A percentile compares a stretch with the other conserved stretches of the same genome.
Conservation (phyloP, 2,888 invertebrate genomes). For the Biston stratarius region DNA sequence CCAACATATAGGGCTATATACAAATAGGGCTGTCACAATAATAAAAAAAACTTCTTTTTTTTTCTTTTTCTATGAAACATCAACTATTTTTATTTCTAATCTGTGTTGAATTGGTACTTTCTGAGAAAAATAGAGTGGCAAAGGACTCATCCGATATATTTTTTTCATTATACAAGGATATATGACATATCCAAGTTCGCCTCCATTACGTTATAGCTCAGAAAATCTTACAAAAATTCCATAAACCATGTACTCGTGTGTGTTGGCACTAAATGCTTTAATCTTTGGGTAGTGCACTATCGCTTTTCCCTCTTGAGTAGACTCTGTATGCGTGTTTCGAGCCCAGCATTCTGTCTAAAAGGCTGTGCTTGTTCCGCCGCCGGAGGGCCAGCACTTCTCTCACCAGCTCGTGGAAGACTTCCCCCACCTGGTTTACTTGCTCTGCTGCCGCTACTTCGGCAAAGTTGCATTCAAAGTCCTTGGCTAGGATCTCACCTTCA, state of each 20-base stretch:
- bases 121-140: too few relatives aligned
- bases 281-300: slow-evolving; percentile 95
- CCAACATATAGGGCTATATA: too few relatives aligned
- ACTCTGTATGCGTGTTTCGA: slow-evolving; percentile 90
- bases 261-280: slow-evolving; percentile 58
- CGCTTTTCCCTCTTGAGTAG: slow-evolving; percentile 95
- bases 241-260: not conserved
- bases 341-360: slow-evolving; percentile 94
- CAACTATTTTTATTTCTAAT: too few relatives aligned
- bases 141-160: too few relatives aligned
- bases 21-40: too few relatives aligned
- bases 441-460: slow-evolving; percentile 96
- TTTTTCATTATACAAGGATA: too few relatives aligned
- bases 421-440: slow-evolving; percentile 93
- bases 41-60: too few relatives aligned
- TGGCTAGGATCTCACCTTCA: slow-evolving; percentile 95
- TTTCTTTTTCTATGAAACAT: too few relatives aligned
- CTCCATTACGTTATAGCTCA: not conserved
- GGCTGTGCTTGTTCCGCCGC: slow-evolving; percentile 93
- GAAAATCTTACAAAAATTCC: not conserved
- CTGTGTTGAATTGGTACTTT: not conserved
- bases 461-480: slow-evolving; percentile 95
- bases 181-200: not conserved
- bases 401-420: slow-evolving; percentile 94
- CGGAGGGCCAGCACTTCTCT: slow-evolving; percentile 92